phyloP scores from a whole-genome alignment of 2,113 vertebrate species.

The Promerops cafer region DNA sequence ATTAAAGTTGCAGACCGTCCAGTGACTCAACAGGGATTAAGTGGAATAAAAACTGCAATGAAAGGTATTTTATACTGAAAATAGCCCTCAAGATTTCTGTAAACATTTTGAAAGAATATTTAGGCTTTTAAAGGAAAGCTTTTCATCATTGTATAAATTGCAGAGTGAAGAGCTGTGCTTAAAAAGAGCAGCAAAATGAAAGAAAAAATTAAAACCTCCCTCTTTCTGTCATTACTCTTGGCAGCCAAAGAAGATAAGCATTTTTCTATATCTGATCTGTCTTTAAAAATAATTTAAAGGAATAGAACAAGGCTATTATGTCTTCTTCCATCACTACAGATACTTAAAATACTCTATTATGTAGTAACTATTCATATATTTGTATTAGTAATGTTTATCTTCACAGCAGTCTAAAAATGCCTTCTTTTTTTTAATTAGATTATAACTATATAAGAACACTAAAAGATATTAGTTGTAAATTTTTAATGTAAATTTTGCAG shows the following conservation, averaged over 20 bases:
- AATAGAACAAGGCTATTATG: background rate
- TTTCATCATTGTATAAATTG: background rate
- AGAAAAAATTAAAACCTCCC: background rate
- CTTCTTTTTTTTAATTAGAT: background rate
- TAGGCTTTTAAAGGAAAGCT: background rate
- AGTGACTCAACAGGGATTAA: slow-evolving; percentile 95
- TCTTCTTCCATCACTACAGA: background rate
- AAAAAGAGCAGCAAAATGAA: background rate
- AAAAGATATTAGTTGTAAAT: background rate
- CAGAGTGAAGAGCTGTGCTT: background rate
- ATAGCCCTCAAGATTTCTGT: background rate
- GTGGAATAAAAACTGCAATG: slow-evolving; percentile 92
- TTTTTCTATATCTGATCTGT: background rate
- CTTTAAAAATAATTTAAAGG: background rate
- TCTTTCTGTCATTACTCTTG: background rate
- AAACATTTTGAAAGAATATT: background rate
- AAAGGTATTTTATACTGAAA: slow-evolving; percentile 77
- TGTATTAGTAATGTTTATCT: background rate
- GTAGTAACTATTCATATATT: background rate
- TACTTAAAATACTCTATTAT: background rate
- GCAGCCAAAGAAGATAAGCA: background rate
- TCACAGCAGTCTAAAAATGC: background rate
- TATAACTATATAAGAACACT: background rate
- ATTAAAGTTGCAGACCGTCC: slow-evolving; percentile 94
- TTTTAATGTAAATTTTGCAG: background rate